phyloP scores from a whole-genome alignment of 1,140 invertebrate species.

The Achatina immaculata region DNA sequence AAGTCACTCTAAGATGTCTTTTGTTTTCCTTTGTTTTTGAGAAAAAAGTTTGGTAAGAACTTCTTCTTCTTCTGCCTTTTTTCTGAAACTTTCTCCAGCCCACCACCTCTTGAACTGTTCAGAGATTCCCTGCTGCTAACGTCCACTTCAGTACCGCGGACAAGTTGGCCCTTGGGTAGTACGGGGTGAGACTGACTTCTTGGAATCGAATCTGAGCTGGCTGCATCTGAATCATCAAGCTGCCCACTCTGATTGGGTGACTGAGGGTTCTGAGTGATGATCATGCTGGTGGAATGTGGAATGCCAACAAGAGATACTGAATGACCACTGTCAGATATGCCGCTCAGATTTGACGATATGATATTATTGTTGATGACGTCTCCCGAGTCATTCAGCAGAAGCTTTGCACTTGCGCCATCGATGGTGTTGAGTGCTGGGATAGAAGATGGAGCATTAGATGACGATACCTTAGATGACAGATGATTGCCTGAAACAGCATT shows the following conservation, averaged over 20 bases:
- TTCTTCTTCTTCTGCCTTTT: conserved; percentile 28
- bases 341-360: background rate
- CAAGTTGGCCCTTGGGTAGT: background rate
- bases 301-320: background rate
- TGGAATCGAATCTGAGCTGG: conserved; percentile 25
- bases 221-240: conserved; percentile 18
- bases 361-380: conserved; percentile 18
- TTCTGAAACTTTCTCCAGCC: background rate
- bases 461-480: background rate
- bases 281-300: background rate
- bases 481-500: conserved; percentile 19
- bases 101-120: background rate
- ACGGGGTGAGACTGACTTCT: background rate
- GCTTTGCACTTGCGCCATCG: background rate
- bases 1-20: conserved; percentile 15
- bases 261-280: background rate
- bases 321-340: background rate
- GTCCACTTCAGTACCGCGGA: conserved; percentile 16
- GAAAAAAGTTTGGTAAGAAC: conserved; percentile 34
- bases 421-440: background rate
- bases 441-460: background rate
- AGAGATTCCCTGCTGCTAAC: conserved; percentile 20
- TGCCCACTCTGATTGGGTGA: background rate
- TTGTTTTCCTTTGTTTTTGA: conserved; percentile 15
- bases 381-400: conserved; percentile 4